Percentiles rank a stretch among this genome's conserved stretches.
Evolutionary conservation across 2,113 vertebrate species (phyloP).

Genomic region (Calyptomena viridis): DNA sequence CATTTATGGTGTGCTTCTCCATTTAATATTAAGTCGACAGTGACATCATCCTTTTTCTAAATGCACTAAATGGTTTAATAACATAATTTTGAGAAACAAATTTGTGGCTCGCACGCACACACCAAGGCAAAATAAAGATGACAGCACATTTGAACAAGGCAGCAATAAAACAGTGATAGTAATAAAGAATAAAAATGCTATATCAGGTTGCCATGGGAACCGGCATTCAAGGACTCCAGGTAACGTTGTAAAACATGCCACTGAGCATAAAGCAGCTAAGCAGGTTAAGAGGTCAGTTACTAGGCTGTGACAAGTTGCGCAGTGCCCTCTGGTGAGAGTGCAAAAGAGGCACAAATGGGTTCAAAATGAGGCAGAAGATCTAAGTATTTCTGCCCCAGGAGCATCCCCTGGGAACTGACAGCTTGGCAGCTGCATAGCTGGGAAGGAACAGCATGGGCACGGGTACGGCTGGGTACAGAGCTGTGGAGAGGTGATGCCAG

Average conservation of each 20-base stretch:
- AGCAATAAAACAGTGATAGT: conserved; percentile 71
- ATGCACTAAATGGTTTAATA: conserved; percentile 50
- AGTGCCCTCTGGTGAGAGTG: conserved; percentile 71
- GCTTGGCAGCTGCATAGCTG: background rate
- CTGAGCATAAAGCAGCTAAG: conserved; percentile 70
- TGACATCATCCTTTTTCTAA: conserved; percentile 36
- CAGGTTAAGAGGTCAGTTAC: conserved; percentile 75
- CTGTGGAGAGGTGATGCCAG: background rate
- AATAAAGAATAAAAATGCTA: conserved; percentile 74
- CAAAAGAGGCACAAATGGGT: background rate
- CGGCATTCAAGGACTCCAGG: conserved; percentile 72
- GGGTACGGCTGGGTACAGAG: background rate
- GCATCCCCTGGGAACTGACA: fast-evolving
- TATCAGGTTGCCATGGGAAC: conserved; percentile 70
- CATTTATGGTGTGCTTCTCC: conserved; percentile 5
- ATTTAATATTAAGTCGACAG: conserved; percentile 30
- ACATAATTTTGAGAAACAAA: conserved; percentile 54
- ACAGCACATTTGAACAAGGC: conserved; percentile 66
- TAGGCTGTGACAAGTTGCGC: conserved; percentile 55
- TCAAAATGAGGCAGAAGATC: background rate
- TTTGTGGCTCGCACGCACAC: background rate
- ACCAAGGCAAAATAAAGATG: conserved; percentile 66
- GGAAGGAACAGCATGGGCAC: fast-evolving
- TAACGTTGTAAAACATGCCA: conserved; percentile 71
- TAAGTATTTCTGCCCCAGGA: fast-evolving